Conservation (phyloP, 2,888 invertebrate genomes). For the Tortricodes alternella region DNA sequence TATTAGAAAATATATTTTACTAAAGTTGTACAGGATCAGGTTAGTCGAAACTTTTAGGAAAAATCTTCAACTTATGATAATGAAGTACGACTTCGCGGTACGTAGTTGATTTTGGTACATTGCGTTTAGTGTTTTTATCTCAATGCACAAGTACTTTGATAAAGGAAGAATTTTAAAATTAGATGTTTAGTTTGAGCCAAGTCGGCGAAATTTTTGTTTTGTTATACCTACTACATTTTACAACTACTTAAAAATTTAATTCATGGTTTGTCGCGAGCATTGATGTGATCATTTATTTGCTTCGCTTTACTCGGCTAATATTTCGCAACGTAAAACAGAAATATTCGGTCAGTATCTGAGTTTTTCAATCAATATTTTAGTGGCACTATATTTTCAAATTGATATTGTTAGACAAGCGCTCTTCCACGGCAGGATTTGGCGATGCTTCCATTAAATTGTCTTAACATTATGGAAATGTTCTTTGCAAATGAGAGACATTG, state of each 20-base stretch:
- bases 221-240: too few relatives aligned
- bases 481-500: conserved; percentile 68
- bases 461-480: conserved; percentile 47
- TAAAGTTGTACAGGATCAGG: not conserved
- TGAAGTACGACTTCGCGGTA: not conserved
- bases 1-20: conserved; percentile 16
- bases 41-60: not conserved
- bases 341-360: conserved; percentile 19
- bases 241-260: too few relatives aligned
- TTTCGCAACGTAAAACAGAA: conserved; percentile 14
- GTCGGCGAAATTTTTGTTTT: not conserved
- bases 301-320: not conserved
- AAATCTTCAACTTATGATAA: not conserved
- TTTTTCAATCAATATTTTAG: not conserved
- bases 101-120: not conserved
- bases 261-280: too few relatives aligned
- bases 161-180: not conserved
- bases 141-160: not conserved
- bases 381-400: not conserved
- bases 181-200: not conserved
- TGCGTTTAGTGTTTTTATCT: not conserved
- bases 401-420: not conserved
- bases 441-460: conserved; percentile 55
- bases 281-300: not conserved
- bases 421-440: conserved; percentile 15